Percentiles rank a stretch among this genome's conserved stretches.
These are phyloP conservation scores for Oligia latruncula DNA, from an alignment of 2,888 invertebrate species.

Conservation along the genomic window DNA sequence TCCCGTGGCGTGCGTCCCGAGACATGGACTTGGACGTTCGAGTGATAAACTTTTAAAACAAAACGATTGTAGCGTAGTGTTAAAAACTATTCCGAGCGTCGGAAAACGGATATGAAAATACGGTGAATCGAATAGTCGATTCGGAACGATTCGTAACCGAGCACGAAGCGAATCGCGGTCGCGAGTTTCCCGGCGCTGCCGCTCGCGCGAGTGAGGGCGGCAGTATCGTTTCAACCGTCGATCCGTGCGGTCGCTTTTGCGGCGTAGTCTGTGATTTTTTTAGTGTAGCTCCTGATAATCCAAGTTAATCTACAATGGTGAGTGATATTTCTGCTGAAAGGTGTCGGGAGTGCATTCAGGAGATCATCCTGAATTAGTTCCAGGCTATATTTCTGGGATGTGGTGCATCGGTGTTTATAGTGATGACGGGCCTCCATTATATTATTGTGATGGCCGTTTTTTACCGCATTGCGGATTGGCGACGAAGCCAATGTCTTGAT, in stretches of 20 bases:
- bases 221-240: conserved; percentile 90
- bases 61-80: conserved; percentile 75
- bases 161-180: conserved; percentile 86
- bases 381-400: conserved; percentile 86
- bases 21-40: conserved; percentile 88
- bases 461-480: conserved; percentile 89
- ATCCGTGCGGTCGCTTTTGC: conserved; percentile 89
- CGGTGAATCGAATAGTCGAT: conserved; percentile 86
- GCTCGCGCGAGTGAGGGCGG: conserved; percentile 90
- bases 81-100: conserved; percentile 74
- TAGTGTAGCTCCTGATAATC: conserved; percentile 91
- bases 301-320: conserved; percentile 91
- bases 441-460: conserved; percentile 90
- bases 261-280: conserved; percentile 90
- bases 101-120: conserved; percentile 86
- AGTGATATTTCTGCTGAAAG: conserved; percentile 87
- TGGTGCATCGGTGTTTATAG: conserved; percentile 89
- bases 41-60: conserved; percentile 79
- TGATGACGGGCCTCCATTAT: conserved; percentile 89
- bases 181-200: conserved; percentile 87
- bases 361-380: conserved; percentile 74
- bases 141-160: conserved; percentile 86
- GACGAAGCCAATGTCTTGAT: conserved; percentile 72
- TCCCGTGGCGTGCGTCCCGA: conserved; percentile 88
- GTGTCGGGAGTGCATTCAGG: conserved; percentile 83